Evolutionary conservation across 1,140 invertebrate genomes (phyloP).

Genomic region (Stratiolaelaps scimitus): DNA sequence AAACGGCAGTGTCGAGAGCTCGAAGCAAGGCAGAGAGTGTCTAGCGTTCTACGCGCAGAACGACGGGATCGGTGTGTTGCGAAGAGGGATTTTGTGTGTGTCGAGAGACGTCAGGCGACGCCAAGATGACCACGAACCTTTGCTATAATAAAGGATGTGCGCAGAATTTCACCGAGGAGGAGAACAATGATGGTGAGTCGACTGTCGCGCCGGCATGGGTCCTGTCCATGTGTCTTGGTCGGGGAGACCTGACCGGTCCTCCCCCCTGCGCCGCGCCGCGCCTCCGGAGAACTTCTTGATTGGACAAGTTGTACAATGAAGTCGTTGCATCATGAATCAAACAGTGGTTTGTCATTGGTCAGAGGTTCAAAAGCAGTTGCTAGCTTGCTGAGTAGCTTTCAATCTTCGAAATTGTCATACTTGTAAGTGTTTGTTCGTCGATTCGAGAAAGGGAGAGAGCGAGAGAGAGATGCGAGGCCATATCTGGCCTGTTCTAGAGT

Average conservation of each 20-base stretch:
- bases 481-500: no score
- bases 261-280: neutral
- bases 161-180: slow-evolving; percentile 57
- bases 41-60: no score
- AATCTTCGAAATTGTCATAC: no score
- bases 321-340: neutral
- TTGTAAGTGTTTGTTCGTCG: no score
- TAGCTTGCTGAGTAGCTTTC: no score
- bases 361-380: neutral
- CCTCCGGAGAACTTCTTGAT: slow-evolving; percentile 29
- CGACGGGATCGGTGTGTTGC: no score
- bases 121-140: slow-evolving; percentile 21
- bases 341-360: neutral
- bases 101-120: no score
- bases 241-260: neutral
- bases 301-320: neutral
- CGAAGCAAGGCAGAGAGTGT: no score
- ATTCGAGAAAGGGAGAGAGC: no score
- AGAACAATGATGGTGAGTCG: slow-evolving; percentile 60
- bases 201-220: slow-evolving; percentile 2
- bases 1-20: no score
- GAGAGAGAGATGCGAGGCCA: no score
- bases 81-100: no score
- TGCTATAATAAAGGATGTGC: slow-evolving; percentile 91
- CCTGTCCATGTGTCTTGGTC: neutral